Conservation (phyloP, 2,113 vertebrate species). For the Menidia beryllina region DNA sequence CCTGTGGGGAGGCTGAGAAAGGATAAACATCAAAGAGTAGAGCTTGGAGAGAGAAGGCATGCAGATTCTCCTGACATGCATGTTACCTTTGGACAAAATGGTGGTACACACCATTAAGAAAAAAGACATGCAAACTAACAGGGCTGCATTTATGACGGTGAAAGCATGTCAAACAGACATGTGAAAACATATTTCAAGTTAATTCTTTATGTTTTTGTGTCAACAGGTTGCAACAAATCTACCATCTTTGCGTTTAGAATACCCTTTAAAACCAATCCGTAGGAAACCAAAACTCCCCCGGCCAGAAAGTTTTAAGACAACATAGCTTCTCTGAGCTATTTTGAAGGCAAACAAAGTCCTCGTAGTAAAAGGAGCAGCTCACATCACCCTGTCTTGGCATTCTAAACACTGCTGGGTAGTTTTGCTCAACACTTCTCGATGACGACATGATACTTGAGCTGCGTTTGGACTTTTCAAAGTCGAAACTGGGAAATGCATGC, state of each 20-base stretch:
- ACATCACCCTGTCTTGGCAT: fast-evolving
- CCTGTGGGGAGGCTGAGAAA: conserved; percentile 8
- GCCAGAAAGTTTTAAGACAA: not conserved
- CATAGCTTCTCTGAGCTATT: not conserved
- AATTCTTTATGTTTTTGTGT: conserved; percentile 10
- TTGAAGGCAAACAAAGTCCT: not conserved
- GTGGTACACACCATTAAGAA: conserved; percentile 5
- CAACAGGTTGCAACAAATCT: conserved; percentile 17
- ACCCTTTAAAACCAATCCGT: conserved; percentile 30
- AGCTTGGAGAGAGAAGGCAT: conserved; percentile 55
- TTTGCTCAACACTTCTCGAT: not conserved
- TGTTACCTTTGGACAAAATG: conserved; percentile 1
- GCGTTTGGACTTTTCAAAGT: not conserved
- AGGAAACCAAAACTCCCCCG: conserved; percentile 12
- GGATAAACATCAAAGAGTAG: conserved; percentile 25
- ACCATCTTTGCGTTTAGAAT: conserved; percentile 27
- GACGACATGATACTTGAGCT: not conserved
- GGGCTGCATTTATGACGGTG: not conserved
- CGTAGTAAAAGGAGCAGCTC: not conserved
- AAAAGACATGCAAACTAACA: conserved; percentile 46
- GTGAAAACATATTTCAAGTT: not conserved
- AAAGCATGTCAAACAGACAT: not conserved
- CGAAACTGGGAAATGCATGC: conserved; percentile 34
- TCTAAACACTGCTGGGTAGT: not conserved
- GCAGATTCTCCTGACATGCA: conserved; percentile 46